Evolutionary conservation across 2,113 vertebrate genomes (phyloP), one percentile per base, ranked within the genome.

Genomic region (Epinephelus fuscoguttatus): DNA sequence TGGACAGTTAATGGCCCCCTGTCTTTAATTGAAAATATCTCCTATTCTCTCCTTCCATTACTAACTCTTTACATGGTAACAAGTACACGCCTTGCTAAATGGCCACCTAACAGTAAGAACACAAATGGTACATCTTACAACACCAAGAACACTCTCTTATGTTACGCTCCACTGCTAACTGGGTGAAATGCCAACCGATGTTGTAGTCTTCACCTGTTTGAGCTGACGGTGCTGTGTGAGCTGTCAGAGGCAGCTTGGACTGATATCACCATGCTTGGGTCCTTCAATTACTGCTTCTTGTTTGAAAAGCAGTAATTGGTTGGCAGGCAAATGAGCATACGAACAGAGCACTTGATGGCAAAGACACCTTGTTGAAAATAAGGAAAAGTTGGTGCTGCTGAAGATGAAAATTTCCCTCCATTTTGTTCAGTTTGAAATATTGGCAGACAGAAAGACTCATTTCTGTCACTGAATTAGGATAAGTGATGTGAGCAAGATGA

Each of bases 241-340:
- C 76, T 85, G 76, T 82, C 68, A 21, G n/a, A 80, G 59, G 55
- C 55, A 18, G 47, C 15, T 56, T 6, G 53, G 53, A 72, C 66
- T 0, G 45, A 19, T 42, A 2, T 47, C 13, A 75, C 47, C 4
- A 0, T 50, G 47, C 45, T 50, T 12, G 1, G 19, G n/a, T 81
- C 60, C 21, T 56, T 57, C 75, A 82, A 84, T 66, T 84, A 84
- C 68, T 33, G 60, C 59, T 61, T 62, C 66, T 17, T 67, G 49
- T 62, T 84, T 50, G 84, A 70, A 79, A 47, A 72, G 70, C 72
- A 49, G 64, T 88, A 86, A 90, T 75, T 88, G 75, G 78, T 64
- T 80, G 63, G 33, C 52, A 57, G 68, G 10, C 52, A 60, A 53
- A 78, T 30, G 40, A 57, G 23, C 37, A 56, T 66, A 18, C 18